Base-by-base conservation (phyloP, 1,140 invertebrate species). In the Cryptotermes secundus region DNA sequence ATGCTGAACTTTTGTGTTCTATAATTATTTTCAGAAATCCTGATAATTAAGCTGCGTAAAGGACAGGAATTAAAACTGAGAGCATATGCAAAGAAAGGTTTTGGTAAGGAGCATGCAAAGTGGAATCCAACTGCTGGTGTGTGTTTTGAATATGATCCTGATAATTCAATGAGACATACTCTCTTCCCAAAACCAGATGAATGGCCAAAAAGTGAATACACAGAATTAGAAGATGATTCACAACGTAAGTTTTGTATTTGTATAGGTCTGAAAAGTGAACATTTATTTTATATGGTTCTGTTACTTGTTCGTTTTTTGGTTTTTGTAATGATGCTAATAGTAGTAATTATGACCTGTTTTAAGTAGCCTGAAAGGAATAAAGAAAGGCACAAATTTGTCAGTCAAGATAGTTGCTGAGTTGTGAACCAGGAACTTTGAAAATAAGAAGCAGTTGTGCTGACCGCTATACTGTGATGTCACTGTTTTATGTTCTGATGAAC, bases 81-180 rank as follows among this genome's bases (percentile, higher is more conserved):
- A 88, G 99, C 97, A 31, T 99, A 98, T 92, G 99, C 98, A 1
- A 93, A 94, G 86, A 89, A 88, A 89, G 96, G 98, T 42, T 99
- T 99, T 92, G 99, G 98, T 3, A 99, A 99, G 89, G 99, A 99
- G 89, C 99, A 99, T 92, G 99, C 99, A 2, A 99, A 99, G 90
- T 99, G 99, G 99, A 99, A 99, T 91, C 99, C 99, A 24, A 99
- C 99, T 2, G 96, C 96, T 86, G 98, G 98, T 84, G 98, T 99
- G 24, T 95, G 95, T 65, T 99, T 99, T 91, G 99, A 99, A 90
- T 99, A 99, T 92, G 99, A 99, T 91, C 99, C 99, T 9, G 99
- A 99, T 89, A 99, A 99, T 92, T 92, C 95, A 1, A 96, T 99
- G 92, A 92, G 98, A 83, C 99, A 99, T 88, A 99, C 99, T 1